Evolutionary conservation across 2,113 vertebrate species (phyloP), one percentile per base, ranked within the genome.

Genomic region (Willisornis vidua): DNA sequence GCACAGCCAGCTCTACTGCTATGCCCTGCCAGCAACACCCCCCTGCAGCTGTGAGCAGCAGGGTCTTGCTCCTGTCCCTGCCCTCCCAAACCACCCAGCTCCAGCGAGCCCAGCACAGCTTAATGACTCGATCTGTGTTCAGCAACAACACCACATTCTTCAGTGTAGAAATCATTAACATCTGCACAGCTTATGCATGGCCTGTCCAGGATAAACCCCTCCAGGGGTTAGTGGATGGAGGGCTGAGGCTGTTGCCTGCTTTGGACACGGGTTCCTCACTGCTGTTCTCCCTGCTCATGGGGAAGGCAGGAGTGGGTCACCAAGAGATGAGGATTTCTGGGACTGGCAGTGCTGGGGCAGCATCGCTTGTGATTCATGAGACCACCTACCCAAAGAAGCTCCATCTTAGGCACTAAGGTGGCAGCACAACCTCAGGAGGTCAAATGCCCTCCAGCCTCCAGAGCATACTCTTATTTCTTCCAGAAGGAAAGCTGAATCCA

Each of bases 71-170:
- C 87, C 91, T 43, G 79, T 14, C 81, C 49, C 91, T 94, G 17
- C 87, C 91, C 85, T 92, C 94, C 90, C 93, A 87, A 91, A 80
- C 75, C 10, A 0, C 66, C 74, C 31, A 41, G 74, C 81, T 68
- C 87, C 92, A 57, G 83, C 3, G 3, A 91, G 85, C 90, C 82
- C 91, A 86, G 81, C 67, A 29, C 75, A 63, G 85, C 66, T 62
- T 71, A 74, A 87, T 74, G 87, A 87, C 93, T 90, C 7, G 7
- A 23, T 49, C 46, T 85, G 63, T 65, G 74, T 74, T 95, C 90
- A 71, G 92, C 75, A 89, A 77, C 87, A 95, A 22, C 85, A 89
- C 45, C 39, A 11, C 94, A 97, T 97, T 97, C 95, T 90, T 97
- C 91, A 62, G 82, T 0, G 51, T 6, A 82, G 87, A 93, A 94